Base-by-base conservation (phyloP, 2,888 invertebrate genomes). In the Ophion slaviceki region DNA sequence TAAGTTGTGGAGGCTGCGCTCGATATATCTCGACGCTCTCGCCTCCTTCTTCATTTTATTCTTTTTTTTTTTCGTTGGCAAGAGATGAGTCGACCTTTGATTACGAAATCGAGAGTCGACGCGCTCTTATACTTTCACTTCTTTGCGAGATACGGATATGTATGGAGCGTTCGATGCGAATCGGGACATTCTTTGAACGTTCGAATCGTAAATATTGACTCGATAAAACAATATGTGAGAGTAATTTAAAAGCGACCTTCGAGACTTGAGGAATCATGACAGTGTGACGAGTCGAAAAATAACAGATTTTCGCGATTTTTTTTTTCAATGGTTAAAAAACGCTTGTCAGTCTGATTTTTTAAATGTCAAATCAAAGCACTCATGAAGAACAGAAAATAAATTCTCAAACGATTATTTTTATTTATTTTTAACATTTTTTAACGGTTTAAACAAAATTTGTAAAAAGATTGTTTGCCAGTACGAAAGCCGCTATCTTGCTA, bases 51-150 rank as follows among this genome's bases (percentile, higher is more conserved):
- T 47, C 53, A 20, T 61, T 32, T 61, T 32, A 40, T 32, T 62
- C 53, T 64, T 81, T 36, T 53, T 36, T 53, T 47, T 45, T 72
- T 68, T 67, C 61, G 67, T 80, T 74, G 28, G 59, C 70, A 72
- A 83, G 85, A 88, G 88, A 88, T 88, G 88, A 88, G 88, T 82
- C 88, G 88, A 88, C 88, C 88, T 88, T 88, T 88, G 87, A 86
- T 87, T 88, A 82, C 85, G 87, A 79, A 74, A 88, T 81, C 85
- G 78, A 61, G 80, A 71, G 76, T 77, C 70, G 24, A 59, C 72
- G 67, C 76, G 77, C 66, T 59, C 80, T 47, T 53, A 71, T 87
- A 85, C 88, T 88, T 88, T 88, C 88, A 88, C 88, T 88, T 88
- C 83, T 87, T 66, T 81, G 78, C 66, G 79, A 78, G 79, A 83